A percentile compares a stretch with the other conserved stretches of the same genome.
Conservation (phyloP, 2,113 vertebrate genomes). For the Poecile atricapillus region DNA sequence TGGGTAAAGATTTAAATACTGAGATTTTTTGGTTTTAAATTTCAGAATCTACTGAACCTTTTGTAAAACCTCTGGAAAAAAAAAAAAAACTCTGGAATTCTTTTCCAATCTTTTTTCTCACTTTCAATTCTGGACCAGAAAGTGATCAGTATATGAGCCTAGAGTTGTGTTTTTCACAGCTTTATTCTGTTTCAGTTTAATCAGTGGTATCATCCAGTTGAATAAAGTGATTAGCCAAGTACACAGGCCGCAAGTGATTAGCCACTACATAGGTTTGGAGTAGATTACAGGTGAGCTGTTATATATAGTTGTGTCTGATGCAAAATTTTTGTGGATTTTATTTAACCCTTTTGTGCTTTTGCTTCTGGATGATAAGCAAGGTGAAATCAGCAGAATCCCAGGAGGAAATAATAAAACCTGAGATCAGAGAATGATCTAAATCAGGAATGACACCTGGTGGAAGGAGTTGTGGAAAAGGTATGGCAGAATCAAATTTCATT, state of each 20-base stretch:
- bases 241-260: too few species aligned
- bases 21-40: background rate
- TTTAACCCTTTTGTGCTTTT: background rate
- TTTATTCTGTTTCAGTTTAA: background rate
- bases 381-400: background rate
- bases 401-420: background rate
- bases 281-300: background rate
- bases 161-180: background rate
- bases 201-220: background rate
- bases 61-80: background rate
- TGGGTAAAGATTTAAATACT: background rate
- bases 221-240: background rate
- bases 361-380: background rate
- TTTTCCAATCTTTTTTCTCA: background rate
- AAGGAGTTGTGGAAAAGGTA: background rate
- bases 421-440: background rate
- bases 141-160: background rate
- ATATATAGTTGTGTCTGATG: background rate
- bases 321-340: background rate
- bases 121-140: background rate
- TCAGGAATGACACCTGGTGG: background rate
- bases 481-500: background rate
- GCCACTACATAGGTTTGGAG: background rate
- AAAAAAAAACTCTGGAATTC: background rate
- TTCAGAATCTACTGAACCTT: background rate